phyloP scores from a whole-genome alignment of 2,113 vertebrate genomes.

The Entelurus aequoreus region DNA sequence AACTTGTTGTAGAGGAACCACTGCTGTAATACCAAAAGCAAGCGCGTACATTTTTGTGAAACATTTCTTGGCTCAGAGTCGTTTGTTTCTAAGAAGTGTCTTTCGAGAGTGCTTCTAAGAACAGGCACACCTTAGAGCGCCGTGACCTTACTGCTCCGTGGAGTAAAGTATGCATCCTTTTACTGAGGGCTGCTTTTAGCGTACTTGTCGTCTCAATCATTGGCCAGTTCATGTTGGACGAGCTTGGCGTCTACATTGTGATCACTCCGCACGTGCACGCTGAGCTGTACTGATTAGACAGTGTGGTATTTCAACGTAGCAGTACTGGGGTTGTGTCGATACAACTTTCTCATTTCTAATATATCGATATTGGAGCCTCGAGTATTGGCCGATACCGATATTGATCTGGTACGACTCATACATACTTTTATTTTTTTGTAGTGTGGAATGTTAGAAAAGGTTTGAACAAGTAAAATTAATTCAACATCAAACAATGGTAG shows the following conservation, averaged over 20 bases:
- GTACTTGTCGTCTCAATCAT: neutral
- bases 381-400: too few species aligned
- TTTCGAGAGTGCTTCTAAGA: conserved; percentile 29
- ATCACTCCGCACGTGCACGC: conserved; percentile 2
- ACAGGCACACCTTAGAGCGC: conserved; percentile 9
- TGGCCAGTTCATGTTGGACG: conserved; percentile 9
- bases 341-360: too few species aligned
- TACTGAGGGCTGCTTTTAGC: neutral
- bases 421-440: too few species aligned
- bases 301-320: too few species aligned
- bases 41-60: neutral
- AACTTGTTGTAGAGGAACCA: accelerated
- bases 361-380: too few species aligned
- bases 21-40: neutral
- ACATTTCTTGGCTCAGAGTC: neutral
- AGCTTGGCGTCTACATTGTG: neutral
- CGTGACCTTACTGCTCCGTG: conserved; percentile 14
- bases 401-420: too few species aligned
- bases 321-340: too few species aligned
- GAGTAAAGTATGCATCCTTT: conserved; percentile 30
- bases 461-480: too few species aligned
- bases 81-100: conserved; percentile 28
- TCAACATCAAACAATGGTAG: too few species aligned
- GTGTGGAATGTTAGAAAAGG: too few species aligned
- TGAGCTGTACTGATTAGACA: neutral